Base-by-base conservation (phyloP, 2,888 invertebrate species). In the Himalopsyche anomala region DNA sequence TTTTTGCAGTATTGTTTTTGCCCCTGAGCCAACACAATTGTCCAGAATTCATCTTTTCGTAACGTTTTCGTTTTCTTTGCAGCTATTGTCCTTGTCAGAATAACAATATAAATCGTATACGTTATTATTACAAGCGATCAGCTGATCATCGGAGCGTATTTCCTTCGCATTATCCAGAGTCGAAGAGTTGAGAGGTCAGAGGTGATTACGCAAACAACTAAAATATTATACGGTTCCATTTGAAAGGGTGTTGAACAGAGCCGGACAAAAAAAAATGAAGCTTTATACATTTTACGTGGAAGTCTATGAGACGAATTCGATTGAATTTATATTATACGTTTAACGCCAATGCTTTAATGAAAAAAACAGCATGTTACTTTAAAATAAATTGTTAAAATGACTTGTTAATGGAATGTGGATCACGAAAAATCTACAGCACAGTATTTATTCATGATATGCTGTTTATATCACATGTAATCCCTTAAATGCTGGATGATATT, bases 201-300 rank as follows among this genome's bases (percentile, higher is more conserved):
- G 62, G 62, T 62, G 62, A 62, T 62, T 62, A 62, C 62, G 62
- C 62, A 62, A 62, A 62, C 62, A 62, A 62, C 62, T 62, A 62
- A 62, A 62, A 62, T 62, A 62, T 62, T 62, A 62, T 62, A 62
- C 62, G 62, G 62, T 62, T 19, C 62, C 62, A 62, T 28, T 28
- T n/a, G 62, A 19, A 62, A 62, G 62, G 62, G 9, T 62, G 62
- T 8, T 62, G 62, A 4, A 62, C 62, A 62, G 62, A 62, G 28
- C 62, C 62, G 62, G 62, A 62, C 19, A 62, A 5, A n/a, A n/a
- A 56, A 19, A 56, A 62, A 51, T 51, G 3, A 15, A 51, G 4
- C 15, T 4, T 2, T 15, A 15, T 51, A 2, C 51, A 15, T 51
- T 51, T 51, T 45, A 28, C 28, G 28, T 28, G 28, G 28, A 28